Base-by-base conservation (phyloP, 2,113 vertebrate species). In the Xenopus laevis region DNA sequence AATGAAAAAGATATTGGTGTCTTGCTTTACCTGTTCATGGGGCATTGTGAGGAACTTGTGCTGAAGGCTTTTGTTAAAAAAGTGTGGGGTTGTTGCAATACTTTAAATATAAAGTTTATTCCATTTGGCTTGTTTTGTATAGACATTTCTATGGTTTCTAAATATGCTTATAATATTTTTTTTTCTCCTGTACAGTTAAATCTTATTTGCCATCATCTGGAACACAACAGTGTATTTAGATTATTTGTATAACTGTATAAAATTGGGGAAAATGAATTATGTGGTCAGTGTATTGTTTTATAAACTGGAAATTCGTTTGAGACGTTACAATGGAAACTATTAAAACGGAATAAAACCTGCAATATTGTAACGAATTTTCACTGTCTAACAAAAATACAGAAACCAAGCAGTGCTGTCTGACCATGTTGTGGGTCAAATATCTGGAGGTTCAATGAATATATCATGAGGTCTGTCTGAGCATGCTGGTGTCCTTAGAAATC, bases 71-170 rank as follows among this genome's bases (percentile, higher is more conserved):
- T 88, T 91, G 91, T 90, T 89, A 91, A 87, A 91, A 90, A 90
- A 90, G 89, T 93, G 88, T 94, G 94, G 94, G 95, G 96, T 93
- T 95, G 94, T 93, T 96, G 95, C 95, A 98, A 97, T 97, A 97
- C 89, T 94, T 95, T 92, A 90, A 94, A 93, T 89, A 91, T 92
- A 89, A 93, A 84, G 89, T 94, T 93, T 92, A 89, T 90, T 94
- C 90, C 88, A 90, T 92, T 88, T 90, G 89, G 89, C 89, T 93
- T 89, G 87, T 91, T 93, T 93, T 94, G 91, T 93, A 93, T 90
- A 93, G 89, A 91, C 84, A 85, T 93, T 94, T 95, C 86, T 91
- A 91, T 90, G 91, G 88, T 92, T 91, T 91, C 90, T 93, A 91
- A 91, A 91, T 92, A 91, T 92, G 91, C 88, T 93, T 90, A 92